Evolutionary conservation across 2,797 vertebrate species (phyloP).

Genomic region (Phrynocephalus vlangalii): DNA sequence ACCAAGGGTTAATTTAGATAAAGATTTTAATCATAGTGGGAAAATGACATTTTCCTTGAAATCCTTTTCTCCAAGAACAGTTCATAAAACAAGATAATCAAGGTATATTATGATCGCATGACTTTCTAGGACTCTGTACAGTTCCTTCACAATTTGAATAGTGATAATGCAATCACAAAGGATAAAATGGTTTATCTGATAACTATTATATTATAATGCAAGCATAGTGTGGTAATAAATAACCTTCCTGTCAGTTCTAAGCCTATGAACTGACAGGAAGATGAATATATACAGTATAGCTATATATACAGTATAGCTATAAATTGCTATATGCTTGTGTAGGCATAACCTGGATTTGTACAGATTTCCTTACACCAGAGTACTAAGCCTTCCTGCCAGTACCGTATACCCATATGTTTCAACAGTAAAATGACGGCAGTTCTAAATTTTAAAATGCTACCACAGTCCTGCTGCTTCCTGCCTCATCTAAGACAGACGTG

Average conservation of each 20-base stretch:
- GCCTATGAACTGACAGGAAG: not conserved
- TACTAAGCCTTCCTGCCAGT: not conserved
- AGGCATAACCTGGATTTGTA: not conserved
- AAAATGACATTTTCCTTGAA: not conserved
- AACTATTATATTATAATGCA: not conserved
- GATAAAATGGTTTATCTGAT: slow-evolving; percentile 1
- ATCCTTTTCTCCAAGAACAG: not conserved
- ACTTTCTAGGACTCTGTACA: slow-evolving; percentile 1
- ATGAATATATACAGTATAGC: too few species aligned
- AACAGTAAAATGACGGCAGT: not conserved
- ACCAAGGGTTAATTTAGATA: not conserved
- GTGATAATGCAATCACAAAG: not conserved
- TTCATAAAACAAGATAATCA: slow-evolving; percentile 26
- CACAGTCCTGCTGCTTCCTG: too few species aligned
- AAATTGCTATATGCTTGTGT: not conserved
- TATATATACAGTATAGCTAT: too few species aligned
- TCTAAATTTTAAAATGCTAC: not conserved
- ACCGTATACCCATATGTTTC: not conserved
- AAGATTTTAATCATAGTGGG: not conserved
- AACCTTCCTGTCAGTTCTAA: not conserved
- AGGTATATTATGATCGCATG: not conserved
- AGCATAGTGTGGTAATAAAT: not conserved
- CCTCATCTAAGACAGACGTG: too few species aligned
- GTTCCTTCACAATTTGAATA: slow-evolving; percentile 4
- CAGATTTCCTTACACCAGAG: not conserved